Evolutionary conservation across 2,888 invertebrate species (phyloP).

Genomic region (Athetis lepigone): DNA sequence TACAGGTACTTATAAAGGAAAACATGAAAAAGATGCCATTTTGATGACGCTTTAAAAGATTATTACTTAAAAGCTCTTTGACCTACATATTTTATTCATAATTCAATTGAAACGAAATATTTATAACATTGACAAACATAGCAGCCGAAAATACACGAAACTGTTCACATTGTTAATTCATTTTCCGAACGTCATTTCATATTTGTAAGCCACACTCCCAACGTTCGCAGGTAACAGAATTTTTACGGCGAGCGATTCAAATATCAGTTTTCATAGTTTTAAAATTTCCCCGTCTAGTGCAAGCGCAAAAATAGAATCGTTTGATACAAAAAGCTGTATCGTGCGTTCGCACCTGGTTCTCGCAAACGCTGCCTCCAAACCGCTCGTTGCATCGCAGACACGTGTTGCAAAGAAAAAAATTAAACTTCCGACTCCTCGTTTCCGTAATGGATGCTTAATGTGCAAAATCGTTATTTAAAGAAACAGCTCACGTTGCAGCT

Average conservation of each 20-base stretch:
- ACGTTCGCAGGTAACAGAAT: slow-evolving; percentile 40
- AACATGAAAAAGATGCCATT: not conserved
- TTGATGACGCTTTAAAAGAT: not conserved
- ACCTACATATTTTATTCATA: slow-evolving; percentile 8
- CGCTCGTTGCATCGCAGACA: slow-evolving; percentile 56
- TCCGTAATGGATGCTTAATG: slow-evolving; percentile 65
- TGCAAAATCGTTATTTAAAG: slow-evolving; percentile 57
- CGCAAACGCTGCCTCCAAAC: slow-evolving; percentile 57
- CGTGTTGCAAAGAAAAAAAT: slow-evolving; percentile 61
- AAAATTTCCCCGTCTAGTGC: slow-evolving; percentile 53
- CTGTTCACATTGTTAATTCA: slow-evolving; percentile 45
- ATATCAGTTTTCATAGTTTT: slow-evolving; percentile 64
- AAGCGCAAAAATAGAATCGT: slow-evolving; percentile 60
- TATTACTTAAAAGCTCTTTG: slow-evolving; percentile 1
- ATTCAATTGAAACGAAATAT: not conserved
- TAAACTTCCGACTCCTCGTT: slow-evolving; percentile 57
- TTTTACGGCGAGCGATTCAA: slow-evolving; percentile 58
- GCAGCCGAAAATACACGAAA: slow-evolving; percentile 16
- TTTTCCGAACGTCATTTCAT: slow-evolving; percentile 44
- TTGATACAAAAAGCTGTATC: slow-evolving; percentile 72
- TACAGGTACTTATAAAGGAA: not conserved
- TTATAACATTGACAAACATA: not conserved
- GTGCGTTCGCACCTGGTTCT: slow-evolving; percentile 73
- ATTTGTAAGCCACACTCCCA: slow-evolving; percentile 48
- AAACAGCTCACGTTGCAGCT: slow-evolving; percentile 15